A percentile compares a stretch with the other conserved stretches of the same genome.
Conservation (phyloP, 1,140 invertebrate genomes). For the Goniozus legneri region DNA sequence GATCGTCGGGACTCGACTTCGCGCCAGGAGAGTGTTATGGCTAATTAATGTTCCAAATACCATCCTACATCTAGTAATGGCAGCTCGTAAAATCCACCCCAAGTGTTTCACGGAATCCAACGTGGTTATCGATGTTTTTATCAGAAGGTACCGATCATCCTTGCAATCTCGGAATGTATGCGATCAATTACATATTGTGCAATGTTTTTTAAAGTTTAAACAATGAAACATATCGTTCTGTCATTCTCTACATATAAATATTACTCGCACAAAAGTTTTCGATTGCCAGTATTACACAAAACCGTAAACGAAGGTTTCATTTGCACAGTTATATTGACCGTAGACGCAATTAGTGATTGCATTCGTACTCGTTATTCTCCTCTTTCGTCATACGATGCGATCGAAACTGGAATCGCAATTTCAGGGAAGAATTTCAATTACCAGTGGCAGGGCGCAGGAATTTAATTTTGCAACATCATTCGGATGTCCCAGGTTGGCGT, state of each 20-base stretch:
- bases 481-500: no score
- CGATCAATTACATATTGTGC: background rate
- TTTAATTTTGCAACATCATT: no score
- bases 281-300: no score
- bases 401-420: no score
- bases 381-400: no score
- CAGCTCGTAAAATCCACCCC: background rate
- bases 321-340: no score
- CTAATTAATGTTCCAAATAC: conserved; percentile 37
- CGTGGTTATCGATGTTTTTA: background rate
- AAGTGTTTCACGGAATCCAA: background rate
- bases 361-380: no score
- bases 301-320: no score
- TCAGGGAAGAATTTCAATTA: no score
- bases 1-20: background rate
- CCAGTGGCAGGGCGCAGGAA: no score
- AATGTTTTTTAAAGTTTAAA: background rate
- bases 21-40: conserved; percentile 27
- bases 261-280: background rate
- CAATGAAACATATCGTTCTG: no score
- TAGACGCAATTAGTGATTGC: no score
- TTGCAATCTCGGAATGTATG: background rate
- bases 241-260: background rate
- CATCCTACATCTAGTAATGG: conserved; percentile 4
- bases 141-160: background rate